Evolutionary conservation across 2,797 vertebrate species (phyloP), one percentile per base, ranked within the genome.

Genomic region (Tokudaia tokunoshimensis): DNA sequence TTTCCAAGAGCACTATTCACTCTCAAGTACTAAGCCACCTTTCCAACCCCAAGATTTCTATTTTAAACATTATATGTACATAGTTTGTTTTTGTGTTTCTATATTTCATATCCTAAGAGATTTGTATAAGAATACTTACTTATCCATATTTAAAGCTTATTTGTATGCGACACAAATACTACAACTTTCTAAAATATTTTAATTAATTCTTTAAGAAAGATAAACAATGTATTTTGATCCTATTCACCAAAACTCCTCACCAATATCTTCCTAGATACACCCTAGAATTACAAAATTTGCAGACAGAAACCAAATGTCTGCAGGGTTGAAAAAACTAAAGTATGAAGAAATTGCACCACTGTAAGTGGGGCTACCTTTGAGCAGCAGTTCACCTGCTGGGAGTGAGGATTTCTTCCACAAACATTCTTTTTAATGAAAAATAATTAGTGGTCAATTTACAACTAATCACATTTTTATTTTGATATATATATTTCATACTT

Each of bases 391-490:
- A 86, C 19, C 61, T 78, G 4, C 74, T 85, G 9, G 44, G 61
- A 44, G 6, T 9, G 37, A 22, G 41, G 6, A 79, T 37, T 61
- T 29, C 55, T 52, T 52, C 29, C 61, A 79, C 24, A 50, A 91
- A 92, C 41, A 92, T 2, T 92, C 37, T 70, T 59, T 50, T 78
- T 81, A 89, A 80, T 55, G 24, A 96, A 74, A 93, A 94, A 70
- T 5, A 13, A 96, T 70, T 92, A 88, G 91, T 91, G 67, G 44
- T 47, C 55, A 86, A 59, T 94, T 80, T 96, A 41, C 34, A 86
- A 86, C 59, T 55, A 52, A 84, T 26, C 52, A 61, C n/a, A 85
- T 52, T 76, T 52, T 50, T 13, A 34, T 95, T 88, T 94, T 86
- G 14, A 72, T 17, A 72, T 19, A 37, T n/a, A 70, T 15, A 70